phyloP scores from a whole-genome alignment of 2,113 vertebrate genomes.

The Percopsis transmontana region DNA sequence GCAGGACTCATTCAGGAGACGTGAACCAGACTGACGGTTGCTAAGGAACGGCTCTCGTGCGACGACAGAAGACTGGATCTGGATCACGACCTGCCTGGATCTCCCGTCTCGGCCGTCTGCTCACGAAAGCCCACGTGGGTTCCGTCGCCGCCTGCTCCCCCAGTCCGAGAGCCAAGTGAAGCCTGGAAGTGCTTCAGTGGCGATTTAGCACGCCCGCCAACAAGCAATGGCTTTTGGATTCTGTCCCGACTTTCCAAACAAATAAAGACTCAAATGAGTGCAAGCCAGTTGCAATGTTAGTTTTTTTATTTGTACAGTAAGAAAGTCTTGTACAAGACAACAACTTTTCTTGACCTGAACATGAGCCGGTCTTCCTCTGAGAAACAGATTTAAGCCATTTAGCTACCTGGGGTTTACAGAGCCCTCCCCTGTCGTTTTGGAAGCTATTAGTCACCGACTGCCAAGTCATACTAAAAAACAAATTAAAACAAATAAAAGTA shows the following conservation, averaged over 20 bases:
- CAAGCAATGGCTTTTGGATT: no score
- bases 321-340: constrained; percentile 71
- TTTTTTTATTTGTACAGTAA: constrained; percentile 82
- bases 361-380: constrained; percentile 20
- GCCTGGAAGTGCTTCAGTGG: no score
- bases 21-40: no score
- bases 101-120: background rate
- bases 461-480: constrained; percentile 46
- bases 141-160: background rate
- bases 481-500: constrained; percentile 59
- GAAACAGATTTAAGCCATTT: constrained; percentile 33
- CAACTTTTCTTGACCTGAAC: constrained; percentile 65
- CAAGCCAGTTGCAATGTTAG: constrained; percentile 63
- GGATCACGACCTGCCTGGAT: no score
- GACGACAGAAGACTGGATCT: no score
- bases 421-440: constrained; percentile 32
- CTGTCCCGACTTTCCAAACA: no score
- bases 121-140: constrained; percentile 49
- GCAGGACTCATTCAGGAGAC: no score
- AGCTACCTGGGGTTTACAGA: constrained; percentile 46
- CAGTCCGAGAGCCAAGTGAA: no score
- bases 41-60: no score
- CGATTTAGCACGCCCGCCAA: no score
- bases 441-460: constrained; percentile 25
- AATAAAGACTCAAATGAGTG: no score